A percentile compares a stretch with the other conserved stretches of the same genome.
Conservation (phyloP, 2,888 invertebrate species). For the Andrena trimmerana region DNA sequence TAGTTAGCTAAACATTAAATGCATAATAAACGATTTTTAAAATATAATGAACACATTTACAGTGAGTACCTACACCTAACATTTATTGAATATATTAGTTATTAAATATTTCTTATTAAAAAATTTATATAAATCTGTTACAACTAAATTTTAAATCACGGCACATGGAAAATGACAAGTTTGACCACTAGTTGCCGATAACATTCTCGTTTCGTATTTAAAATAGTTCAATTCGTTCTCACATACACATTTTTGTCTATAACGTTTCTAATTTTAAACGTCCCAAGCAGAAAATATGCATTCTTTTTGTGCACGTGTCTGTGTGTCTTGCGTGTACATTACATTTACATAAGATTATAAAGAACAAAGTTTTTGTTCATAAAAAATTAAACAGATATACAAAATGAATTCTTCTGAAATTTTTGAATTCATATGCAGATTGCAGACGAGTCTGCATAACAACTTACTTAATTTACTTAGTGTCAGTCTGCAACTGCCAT, state of each 20-base stretch:
- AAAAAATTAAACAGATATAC: no score
- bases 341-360: no score
- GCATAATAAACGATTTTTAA: constrained; percentile 53
- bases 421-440: no score
- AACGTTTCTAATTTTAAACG: constrained; percentile 15
- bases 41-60: background rate
- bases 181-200: constrained; percentile 82
- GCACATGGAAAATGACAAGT: constrained; percentile 83
- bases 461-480: no score
- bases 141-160: constrained; percentile 40
- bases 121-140: constrained; percentile 26
- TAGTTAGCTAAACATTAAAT: constrained; percentile 75
- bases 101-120: background rate
- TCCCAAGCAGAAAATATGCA: constrained; percentile 56
- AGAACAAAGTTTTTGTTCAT: no score
- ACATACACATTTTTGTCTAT: constrained; percentile 7
- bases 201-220: constrained; percentile 68
- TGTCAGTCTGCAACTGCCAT: no score
- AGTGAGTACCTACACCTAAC: background rate
- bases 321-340: background rate
- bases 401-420: no score
- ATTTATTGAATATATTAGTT: constrained; percentile 6
- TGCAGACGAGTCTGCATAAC: no score
- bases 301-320: background rate
- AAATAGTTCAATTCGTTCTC: constrained; percentile 22